A percentile compares a stretch with the other conserved stretches of the same genome.
Conservation (phyloP, 1,140 invertebrate genomes). For the Trichonephila clavipes region DNA sequence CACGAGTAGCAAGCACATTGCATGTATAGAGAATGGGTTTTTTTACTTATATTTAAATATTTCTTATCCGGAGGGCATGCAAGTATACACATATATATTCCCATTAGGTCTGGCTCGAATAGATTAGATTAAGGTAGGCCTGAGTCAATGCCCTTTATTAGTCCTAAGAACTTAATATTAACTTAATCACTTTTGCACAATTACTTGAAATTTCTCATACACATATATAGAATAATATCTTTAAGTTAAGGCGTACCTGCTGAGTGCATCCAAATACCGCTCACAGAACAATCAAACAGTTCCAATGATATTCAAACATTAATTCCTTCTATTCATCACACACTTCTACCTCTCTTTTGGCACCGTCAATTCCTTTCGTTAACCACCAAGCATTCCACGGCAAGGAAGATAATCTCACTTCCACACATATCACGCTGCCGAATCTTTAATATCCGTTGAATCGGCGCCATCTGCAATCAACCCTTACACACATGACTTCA, state of each 20-base stretch:
- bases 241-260: neutral
- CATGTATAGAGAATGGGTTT: too few relatives aligned
- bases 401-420: slow-evolving; percentile 16
- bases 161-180: too few relatives aligned
- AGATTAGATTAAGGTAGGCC: too few relatives aligned
- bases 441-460: slow-evolving; percentile 68
- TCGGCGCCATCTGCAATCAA: slow-evolving; percentile 52
- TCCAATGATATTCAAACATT: slow-evolving; percentile 33
- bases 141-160: too few relatives aligned
- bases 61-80: too few relatives aligned
- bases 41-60: too few relatives aligned
- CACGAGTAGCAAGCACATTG: too few relatives aligned
- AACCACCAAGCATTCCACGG: neutral
- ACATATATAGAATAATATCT: neutral
- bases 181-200: too few relatives aligned
- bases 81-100: too few relatives aligned
- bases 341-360: neutral
- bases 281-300: neutral
- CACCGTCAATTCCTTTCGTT: neutral
- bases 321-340: neutral
- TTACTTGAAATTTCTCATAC: too few relatives aligned
- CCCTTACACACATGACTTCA: slow-evolving; percentile 26
- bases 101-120: too few relatives aligned
- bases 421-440: slow-evolving; percentile 31
- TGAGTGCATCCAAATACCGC: neutral